These are phyloP conservation scores for Papilio machaon DNA, from an alignment of 1,140 invertebrate genomes.

Conservation along the genomic window DNA sequence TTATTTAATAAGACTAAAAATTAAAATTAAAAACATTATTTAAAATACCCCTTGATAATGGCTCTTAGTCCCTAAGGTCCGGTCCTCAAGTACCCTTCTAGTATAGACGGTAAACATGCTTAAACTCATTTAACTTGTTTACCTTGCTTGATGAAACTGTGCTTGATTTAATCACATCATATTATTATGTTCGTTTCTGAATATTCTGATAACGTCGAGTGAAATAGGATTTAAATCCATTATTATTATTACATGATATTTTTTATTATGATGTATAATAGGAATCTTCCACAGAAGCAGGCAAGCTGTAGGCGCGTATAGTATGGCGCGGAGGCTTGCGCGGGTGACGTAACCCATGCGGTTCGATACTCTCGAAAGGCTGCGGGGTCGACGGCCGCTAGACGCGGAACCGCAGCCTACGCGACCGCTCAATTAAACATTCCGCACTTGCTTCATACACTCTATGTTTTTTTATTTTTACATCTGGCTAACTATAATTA, in stretches of 20 bases:
- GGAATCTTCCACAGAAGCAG: slow-evolving; percentile 45
- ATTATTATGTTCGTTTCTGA: neutral
- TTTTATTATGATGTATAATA: neutral
- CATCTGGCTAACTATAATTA: slow-evolving; percentile 32
- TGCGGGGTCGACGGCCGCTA: slow-evolving; percentile 75
- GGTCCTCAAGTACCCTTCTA: neutral
- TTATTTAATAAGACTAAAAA: no score
- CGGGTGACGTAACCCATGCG: slow-evolving; percentile 76
- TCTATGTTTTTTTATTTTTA: slow-evolving; percentile 37
- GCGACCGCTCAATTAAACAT: slow-evolving; percentile 73
- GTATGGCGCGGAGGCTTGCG: slow-evolving; percentile 57
- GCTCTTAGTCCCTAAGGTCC: neutral
- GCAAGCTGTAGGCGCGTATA: slow-evolving; percentile 44
- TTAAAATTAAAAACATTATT: no score
- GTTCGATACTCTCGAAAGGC: slow-evolving; percentile 80
- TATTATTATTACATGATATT: neutral
- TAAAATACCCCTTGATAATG: neutral
- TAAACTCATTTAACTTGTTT: neutral
- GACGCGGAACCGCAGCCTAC: slow-evolving; percentile 76
- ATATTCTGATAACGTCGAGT: neutral
- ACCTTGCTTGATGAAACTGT: neutral
- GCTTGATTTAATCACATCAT: neutral
- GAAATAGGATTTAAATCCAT: neutral
- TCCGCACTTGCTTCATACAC: slow-evolving; percentile 61
- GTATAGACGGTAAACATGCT: no score